phyloP scores from a whole-genome alignment of 37 sponge, comb jelly and placozoan genomes.

The Agelas oroides region DNA sequence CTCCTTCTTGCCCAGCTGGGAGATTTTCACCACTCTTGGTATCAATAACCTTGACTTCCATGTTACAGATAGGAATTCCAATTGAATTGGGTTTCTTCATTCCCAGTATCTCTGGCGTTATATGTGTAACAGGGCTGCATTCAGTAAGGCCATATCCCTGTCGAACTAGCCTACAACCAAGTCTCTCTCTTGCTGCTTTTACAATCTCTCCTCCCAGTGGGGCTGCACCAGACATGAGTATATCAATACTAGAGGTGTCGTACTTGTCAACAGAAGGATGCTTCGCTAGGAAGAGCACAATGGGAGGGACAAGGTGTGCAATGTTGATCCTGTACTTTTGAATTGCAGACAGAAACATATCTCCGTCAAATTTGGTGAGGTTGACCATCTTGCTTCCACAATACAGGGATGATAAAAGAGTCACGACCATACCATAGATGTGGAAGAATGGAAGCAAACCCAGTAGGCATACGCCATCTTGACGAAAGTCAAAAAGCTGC shows the following conservation, averaged over 20 bases:
- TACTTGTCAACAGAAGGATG: conserved; percentile 83
- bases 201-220: conserved; percentile 83
- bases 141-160: conserved; percentile 91
- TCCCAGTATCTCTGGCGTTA: conserved; percentile 12
- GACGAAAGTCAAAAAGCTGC: conserved; percentile 11
- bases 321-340: conserved; percentile 45
- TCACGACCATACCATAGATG: conserved; percentile 78
- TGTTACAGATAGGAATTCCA: conserved; percentile 61
- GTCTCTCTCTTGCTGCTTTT: conserved; percentile 41
- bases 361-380: conserved; percentile 81
- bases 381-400: conserved; percentile 62
- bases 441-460: conserved; percentile 86
- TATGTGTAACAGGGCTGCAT: conserved; percentile 77
- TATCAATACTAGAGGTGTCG: conserved; percentile 64
- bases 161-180: conserved; percentile 36
- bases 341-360: conserved; percentile 67
- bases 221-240: conserved; percentile 83
- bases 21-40: conserved; percentile 46
- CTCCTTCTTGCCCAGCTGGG: conserved; percentile 67
- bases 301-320: conserved; percentile 79
- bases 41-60: conserved; percentile 64
- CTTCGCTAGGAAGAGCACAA: conserved; percentile 87
- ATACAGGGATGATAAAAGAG: conserved; percentile 46
- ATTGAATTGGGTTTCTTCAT: conserved; percentile 58
- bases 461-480: not conserved